Evolutionary conservation across 2,797 vertebrate species (phyloP).

Genomic region (Pteropus rufus): DNA sequence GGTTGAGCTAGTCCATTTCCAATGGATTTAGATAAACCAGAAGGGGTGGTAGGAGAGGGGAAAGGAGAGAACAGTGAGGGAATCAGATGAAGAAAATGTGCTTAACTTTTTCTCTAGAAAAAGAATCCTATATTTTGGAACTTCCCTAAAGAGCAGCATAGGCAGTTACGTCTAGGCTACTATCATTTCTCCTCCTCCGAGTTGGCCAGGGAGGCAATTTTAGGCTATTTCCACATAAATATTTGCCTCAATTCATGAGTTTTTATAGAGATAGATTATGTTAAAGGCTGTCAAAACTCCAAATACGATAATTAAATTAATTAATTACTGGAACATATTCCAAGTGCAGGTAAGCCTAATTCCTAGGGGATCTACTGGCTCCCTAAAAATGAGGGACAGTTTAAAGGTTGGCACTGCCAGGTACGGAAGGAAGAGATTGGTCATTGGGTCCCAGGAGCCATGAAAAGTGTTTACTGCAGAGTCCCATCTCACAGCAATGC

Average conservation of each 20-base stretch:
- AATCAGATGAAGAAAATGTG: slow-evolving; percentile 24
- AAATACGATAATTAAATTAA: slow-evolving; percentile 56
- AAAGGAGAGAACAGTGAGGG: slow-evolving; percentile 1
- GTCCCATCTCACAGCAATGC: background rate
- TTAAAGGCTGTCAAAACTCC: slow-evolving; percentile 10
- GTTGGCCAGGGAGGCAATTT: slow-evolving; percentile 5
- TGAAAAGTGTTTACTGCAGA: background rate
- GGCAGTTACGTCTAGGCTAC: background rate
- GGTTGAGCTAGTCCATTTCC: background rate
- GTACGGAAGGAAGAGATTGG: background rate
- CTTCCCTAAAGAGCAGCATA: background rate
- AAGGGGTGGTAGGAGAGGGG: background rate
- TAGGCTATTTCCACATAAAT: slow-evolving; percentile 19
- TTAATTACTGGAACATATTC: slow-evolving; percentile 42
- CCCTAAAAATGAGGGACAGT: background rate
- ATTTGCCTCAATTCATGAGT: background rate
- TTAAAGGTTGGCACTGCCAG: background rate
- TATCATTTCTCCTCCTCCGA: background rate
- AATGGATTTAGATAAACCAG: background rate
- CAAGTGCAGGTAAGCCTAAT: background rate
- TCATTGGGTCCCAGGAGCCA: background rate
- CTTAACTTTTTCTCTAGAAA: slow-evolving; percentile 30
- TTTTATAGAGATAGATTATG: slow-evolving; percentile 31
- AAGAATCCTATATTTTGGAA: slow-evolving; percentile 25
- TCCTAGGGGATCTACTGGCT: background rate